These are phyloP conservation scores for Cyrtodaria siliqua DNA, from an alignment of 2,888 invertebrate genomes.

Conservation along the genomic window DNA sequence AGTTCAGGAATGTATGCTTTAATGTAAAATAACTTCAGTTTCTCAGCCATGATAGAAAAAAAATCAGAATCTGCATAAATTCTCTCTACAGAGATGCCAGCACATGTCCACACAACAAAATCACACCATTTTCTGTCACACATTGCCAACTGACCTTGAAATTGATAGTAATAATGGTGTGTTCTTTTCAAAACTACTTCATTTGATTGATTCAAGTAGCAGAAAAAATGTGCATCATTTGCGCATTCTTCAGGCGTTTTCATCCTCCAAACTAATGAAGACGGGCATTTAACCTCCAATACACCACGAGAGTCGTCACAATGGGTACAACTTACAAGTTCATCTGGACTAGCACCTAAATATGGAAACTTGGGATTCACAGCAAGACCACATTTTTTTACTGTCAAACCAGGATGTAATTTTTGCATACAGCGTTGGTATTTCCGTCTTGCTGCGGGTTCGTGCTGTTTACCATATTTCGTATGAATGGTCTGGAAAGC, in stretches of 20 bases:
- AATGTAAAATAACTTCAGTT: conserved; percentile 32
- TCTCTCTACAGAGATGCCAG: conserved; percentile 44
- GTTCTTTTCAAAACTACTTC: conserved; percentile 12
- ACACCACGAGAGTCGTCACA: conserved; percentile 16
- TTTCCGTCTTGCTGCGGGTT: conserved; percentile 16
- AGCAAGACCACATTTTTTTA: conserved; percentile 32
- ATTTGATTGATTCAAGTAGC: background rate
- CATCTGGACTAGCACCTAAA: conserved; percentile 43
- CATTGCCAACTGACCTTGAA: conserved; percentile 59
- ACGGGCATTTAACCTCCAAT: conserved; percentile 39
- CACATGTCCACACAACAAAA: conserved; percentile 56
- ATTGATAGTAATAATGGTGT: conserved; percentile 52
- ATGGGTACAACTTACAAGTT: conserved; percentile 14
- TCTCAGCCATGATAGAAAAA: conserved; percentile 13
- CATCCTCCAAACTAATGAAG: conserved; percentile 30
- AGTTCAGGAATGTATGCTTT: conserved; percentile 10
- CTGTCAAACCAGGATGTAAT: conserved; percentile 1
- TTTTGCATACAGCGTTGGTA: conserved; percentile 14
- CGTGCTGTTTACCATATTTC: conserved; percentile 7
- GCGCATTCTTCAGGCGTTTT: conserved; percentile 22
- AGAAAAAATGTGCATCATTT: conserved; percentile 14
- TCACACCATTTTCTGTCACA: conserved; percentile 53
- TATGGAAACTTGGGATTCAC: conserved; percentile 7
- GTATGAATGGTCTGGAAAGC: no score
- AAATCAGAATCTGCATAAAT: conserved; percentile 28